Percentiles rank a stretch among this genome's conserved stretches.
These are phyloP conservation scores for Lytechinus variegatus DNA, from an alignment of 35 echinoderm and acorn worm species.

Conservation along the genomic window DNA sequence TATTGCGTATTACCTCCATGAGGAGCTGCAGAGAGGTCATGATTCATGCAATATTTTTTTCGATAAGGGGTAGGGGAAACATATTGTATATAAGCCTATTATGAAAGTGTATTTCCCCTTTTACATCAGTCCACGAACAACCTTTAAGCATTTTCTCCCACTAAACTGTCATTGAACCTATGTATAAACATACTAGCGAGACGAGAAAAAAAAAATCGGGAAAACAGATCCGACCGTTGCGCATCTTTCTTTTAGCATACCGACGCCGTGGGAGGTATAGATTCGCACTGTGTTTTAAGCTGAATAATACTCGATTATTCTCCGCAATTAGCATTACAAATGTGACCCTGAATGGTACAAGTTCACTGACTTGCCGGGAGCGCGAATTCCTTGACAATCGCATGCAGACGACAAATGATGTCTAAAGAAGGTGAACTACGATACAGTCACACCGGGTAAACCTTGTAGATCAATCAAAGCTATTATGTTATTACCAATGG, in stretches of 20 bases:
- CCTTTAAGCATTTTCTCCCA: too few species aligned
- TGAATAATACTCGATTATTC: constrained; percentile 7
- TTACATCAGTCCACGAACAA: too few species aligned
- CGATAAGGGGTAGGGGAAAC: too few species aligned
- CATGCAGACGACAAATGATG: background rate
- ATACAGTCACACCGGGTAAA: too few species aligned
- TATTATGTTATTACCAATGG: too few species aligned
- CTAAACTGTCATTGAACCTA: too few species aligned
- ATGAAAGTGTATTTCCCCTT: background rate
- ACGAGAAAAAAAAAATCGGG: background rate
- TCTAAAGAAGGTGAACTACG: background rate
- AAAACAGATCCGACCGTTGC: background rate
- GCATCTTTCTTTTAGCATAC: background rate
- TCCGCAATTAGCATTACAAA: constrained; percentile 33
- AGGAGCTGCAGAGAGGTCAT: too few species aligned
- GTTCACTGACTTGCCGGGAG: constrained; percentile 24
- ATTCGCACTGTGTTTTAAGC: background rate
- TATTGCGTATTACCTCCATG: too few species aligned
- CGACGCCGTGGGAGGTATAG: background rate
- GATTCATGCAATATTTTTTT: too few species aligned
- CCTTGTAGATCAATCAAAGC: too few species aligned
- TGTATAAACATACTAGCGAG: background rate
- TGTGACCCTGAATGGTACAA: background rate
- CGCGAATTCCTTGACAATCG: background rate
- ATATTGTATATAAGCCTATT: too few species aligned